These are phyloP conservation scores for Zalophus californianus DNA, from an alignment of 2,797 vertebrate genomes.

Conservation along the genomic window DNA sequence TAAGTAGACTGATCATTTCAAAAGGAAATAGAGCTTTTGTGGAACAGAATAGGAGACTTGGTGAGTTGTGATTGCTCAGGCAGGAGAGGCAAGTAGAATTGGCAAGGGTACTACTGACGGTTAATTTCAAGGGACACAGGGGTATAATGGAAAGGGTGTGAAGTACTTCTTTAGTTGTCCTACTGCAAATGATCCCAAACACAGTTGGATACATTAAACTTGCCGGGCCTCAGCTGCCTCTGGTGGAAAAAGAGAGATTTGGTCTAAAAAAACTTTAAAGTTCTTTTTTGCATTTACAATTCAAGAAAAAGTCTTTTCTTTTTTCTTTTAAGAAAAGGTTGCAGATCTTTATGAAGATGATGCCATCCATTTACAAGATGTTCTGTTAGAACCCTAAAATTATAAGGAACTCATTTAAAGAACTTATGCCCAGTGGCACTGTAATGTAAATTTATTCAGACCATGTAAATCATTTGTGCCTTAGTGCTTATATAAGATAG, in stretches of 20 bases:
- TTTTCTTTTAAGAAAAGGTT: neutral
- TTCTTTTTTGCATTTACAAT: neutral
- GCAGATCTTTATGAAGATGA: neutral
- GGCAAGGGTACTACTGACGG: neutral
- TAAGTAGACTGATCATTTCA: neutral
- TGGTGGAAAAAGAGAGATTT: neutral
- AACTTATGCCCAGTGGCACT: neutral
- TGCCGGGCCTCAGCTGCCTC: neutral
- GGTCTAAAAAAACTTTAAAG: neutral
- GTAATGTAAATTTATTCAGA: neutral
- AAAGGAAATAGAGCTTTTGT: conserved; percentile 16
- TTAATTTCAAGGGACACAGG: neutral
- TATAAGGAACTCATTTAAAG: neutral
- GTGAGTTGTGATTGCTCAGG: neutral
- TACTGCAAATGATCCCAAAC: neutral
- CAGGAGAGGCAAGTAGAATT: neutral
- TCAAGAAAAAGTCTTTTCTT: conserved; percentile 11
- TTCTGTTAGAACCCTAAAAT: neutral
- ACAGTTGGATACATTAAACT: neutral
- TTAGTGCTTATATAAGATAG: neutral
- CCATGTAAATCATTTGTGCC: neutral
- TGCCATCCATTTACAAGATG: neutral
- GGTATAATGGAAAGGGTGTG: neutral
- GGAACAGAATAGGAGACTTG: neutral
- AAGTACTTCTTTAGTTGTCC: neutral